Evolutionary conservation across 2,888 invertebrate species (phyloP), one percentile per base, ranked within the genome.

Genomic region (Allolobophora icterica): DNA sequence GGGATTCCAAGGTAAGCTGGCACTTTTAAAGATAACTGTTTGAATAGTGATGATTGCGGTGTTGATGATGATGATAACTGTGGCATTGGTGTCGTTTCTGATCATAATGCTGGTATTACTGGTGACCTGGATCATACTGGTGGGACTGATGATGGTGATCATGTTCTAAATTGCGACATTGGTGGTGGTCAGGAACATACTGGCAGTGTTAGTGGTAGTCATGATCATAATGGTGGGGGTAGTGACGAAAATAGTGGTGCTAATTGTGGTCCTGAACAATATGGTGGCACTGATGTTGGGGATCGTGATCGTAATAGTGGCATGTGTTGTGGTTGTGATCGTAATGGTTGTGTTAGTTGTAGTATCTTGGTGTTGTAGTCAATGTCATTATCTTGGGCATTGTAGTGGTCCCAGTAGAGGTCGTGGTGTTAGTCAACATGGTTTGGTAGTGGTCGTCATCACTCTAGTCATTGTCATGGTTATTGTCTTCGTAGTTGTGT

Each of bases 1-100:
- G 93, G 92, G 96, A 97, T 90, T 94, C 94, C 42, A 95, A 95
- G 96, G 97, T 97, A 96, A 96, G 94, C 92, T 92, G 33, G 71
- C 89, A 34, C 38, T 42, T 33, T 24, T 91, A 34, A 45, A 30
- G 4, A 58, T 15, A 3, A 83, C 33, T 6, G 4, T 38, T n/a
- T 34, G 13, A 11, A 34, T 40, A 15, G 34, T 89, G n/a, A 71
- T 71, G n/a, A 71, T 30, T 6, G n/a, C 5, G 52, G 52, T 52
- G 24, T 21, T 24, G 52, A 30, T 5, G 4, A 35, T 34, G 24
- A 52, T 24, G 21, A 6, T 52, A 52, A 52, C 3, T 21, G 24
- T 52, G n/a, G 30, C n/a, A n/a, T n/a, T 71, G 30, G 30, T 71
- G 71, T 30, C 13, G 11, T 30, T 71, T 8, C 0, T 71, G 30